A percentile compares a stretch with the other conserved stretches of the same genome.
Evolutionary conservation across 2,797 vertebrate species (phyloP).

Genomic region (Hirundo rustica): DNA sequence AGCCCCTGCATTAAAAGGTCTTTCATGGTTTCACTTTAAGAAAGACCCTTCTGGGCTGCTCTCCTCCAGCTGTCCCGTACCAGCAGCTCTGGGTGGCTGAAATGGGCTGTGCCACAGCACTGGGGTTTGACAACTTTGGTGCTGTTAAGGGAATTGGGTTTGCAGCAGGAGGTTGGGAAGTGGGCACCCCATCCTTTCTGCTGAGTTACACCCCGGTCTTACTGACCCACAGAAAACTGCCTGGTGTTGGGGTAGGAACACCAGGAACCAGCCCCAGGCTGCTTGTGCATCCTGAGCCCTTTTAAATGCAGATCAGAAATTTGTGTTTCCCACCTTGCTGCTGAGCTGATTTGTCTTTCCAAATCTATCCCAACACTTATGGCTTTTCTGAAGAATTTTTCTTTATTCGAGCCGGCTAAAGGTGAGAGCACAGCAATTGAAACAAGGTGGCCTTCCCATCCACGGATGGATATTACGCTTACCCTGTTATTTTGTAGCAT

Average conservation of each 20-base stretch:
- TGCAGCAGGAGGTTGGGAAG: background rate
- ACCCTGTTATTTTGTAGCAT: background rate
- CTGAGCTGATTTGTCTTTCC: background rate
- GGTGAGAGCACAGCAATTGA: background rate
- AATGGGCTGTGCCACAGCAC: background rate
- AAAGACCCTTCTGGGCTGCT: background rate
- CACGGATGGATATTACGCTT: background rate
- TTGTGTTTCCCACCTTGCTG: background rate
- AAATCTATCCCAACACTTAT: background rate
- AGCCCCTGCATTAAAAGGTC: background rate
- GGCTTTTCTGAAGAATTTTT: background rate
- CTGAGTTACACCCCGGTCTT: too few relatives aligned
- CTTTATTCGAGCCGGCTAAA: background rate
- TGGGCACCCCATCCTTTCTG: background rate
- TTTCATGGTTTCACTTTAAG: background rate
- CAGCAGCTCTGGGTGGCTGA: background rate
- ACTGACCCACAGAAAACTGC: accelerated
- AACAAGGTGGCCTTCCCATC: background rate
- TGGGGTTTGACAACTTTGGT: too few relatives aligned
- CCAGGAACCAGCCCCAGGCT: background rate
- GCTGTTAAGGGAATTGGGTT: background rate
- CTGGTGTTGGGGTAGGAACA: background rate
- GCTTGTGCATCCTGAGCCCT: accelerated
- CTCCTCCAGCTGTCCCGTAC: background rate
- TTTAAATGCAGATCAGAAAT: background rate